Evolutionary conservation across 2,888 invertebrate genomes (phyloP).

Genomic region (Salpingus planirostris): DNA sequence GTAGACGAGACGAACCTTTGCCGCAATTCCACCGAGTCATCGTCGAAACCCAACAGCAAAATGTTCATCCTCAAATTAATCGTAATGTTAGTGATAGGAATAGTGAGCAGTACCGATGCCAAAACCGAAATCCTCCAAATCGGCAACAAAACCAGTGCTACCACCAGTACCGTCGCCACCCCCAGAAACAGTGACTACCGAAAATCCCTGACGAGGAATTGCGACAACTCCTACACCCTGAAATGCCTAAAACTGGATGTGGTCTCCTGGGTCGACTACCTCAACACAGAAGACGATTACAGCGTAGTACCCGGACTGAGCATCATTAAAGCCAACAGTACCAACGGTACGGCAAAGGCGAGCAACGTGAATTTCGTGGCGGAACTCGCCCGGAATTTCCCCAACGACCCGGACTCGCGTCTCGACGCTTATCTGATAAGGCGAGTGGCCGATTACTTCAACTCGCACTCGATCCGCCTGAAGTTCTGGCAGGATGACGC

Average conservation of each 20-base stretch:
- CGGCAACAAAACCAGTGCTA: too few relatives aligned
- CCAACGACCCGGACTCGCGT: slow-evolving; percentile 65
- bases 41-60: too few relatives aligned
- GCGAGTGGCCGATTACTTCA: slow-evolving; percentile 61
- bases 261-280: slow-evolving; percentile 60
- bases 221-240: slow-evolving; percentile 51
- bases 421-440: slow-evolving; percentile 66
- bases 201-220: slow-evolving; percentile 38
- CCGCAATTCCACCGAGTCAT: too few relatives aligned
- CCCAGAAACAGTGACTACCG: slow-evolving; percentile 14
- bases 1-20: too few relatives aligned
- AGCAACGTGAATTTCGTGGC: slow-evolving; percentile 60
- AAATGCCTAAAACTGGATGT: slow-evolving; percentile 69
- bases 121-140: too few relatives aligned
- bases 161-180: slow-evolving; percentile 1
- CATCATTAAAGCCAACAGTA: slow-evolving; percentile 52
- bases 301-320: slow-evolving; percentile 61
- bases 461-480: slow-evolving; percentile 64
- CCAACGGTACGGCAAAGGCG: slow-evolving; percentile 39
- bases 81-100: too few relatives aligned
- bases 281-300: slow-evolving; percentile 57
- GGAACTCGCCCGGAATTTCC: slow-evolving; percentile 65
- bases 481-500: slow-evolving; percentile 48
- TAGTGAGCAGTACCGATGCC: too few relatives aligned
- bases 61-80: too few relatives aligned